Conservation (phyloP, 2,797 vertebrate genomes). For the Neosilurus mollespiculum region DNA sequence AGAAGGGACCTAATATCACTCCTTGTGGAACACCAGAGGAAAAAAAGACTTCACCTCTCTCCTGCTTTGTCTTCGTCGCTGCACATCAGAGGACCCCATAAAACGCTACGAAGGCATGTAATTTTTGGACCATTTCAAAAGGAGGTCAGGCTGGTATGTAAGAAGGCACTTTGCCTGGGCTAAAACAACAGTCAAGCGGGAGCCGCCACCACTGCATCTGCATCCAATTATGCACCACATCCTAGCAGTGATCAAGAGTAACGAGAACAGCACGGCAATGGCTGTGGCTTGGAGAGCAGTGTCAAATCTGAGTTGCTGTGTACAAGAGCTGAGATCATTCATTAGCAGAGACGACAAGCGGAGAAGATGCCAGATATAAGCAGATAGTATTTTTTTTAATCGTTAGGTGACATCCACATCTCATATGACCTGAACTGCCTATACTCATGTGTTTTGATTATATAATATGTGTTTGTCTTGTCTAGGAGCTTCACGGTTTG, state of each 20-base stretch:
- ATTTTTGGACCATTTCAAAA: slow-evolving; percentile 84
- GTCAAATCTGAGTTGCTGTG: slow-evolving; percentile 74
- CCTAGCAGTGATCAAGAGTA: slow-evolving; percentile 73
- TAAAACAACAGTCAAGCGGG: slow-evolving; percentile 84
- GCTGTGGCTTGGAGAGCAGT: slow-evolving; percentile 72
- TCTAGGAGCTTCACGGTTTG: background rate
- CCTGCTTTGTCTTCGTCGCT: slow-evolving; percentile 52
- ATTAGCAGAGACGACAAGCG: slow-evolving; percentile 56
- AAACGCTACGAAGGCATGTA: slow-evolving; percentile 80
- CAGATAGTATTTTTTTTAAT: slow-evolving; percentile 11
- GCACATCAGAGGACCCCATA: slow-evolving; percentile 62
- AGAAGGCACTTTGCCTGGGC: slow-evolving; percentile 79
- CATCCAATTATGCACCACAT: slow-evolving; percentile 85
- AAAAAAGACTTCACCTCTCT: slow-evolving; percentile 44
- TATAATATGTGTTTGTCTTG: background rate
- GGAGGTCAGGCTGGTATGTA: slow-evolving; percentile 83
- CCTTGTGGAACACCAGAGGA: slow-evolving; percentile 16
- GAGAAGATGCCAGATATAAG: slow-evolving; percentile 30
- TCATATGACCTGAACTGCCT: background rate
- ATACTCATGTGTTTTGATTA: background rate
- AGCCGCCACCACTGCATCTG: slow-evolving; percentile 80
- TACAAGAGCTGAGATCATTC: slow-evolving; percentile 70
- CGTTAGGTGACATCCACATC: slow-evolving; percentile 14
- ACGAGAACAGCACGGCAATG: slow-evolving; percentile 75
- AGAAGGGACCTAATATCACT: slow-evolving; percentile 29